phyloP scores from a whole-genome alignment of 2,113 vertebrate species.

The Cervus canadensis region DNA sequence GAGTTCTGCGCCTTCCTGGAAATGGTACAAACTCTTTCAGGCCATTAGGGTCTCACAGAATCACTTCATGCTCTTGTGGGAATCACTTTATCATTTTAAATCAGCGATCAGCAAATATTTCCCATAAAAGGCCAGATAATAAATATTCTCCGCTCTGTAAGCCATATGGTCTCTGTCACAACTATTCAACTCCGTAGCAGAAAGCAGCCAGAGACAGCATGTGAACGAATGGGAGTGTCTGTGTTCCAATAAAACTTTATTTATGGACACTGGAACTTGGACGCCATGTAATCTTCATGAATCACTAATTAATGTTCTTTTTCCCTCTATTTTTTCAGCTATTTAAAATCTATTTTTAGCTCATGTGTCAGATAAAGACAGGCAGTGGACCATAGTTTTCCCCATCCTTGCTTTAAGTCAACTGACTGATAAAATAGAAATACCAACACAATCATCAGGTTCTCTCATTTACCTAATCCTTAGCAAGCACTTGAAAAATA shows the following conservation, averaged over 20 bases:
- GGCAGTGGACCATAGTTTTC: neutral
- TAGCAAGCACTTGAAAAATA: neutral
- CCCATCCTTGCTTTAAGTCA: neutral
- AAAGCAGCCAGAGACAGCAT: neutral
- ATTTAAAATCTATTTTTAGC: neutral
- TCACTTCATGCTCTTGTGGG: neutral
- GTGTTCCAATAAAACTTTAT: constrained; percentile 5
- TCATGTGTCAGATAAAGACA: neutral
- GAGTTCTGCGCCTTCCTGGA: neutral
- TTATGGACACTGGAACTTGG: neutral
- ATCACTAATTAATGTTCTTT: neutral
- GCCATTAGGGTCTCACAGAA: neutral
- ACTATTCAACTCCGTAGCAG: neutral
- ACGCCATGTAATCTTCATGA: neutral
- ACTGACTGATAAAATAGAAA: neutral
- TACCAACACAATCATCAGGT: neutral
- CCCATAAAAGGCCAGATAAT: neutral
- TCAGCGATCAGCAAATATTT: neutral
- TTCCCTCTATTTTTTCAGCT: neutral
- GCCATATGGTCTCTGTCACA: neutral
- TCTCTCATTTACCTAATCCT: neutral
- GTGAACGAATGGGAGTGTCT: neutral
- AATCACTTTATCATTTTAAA: constrained; percentile 16
- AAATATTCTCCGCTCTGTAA: neutral
- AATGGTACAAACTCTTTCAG: neutral